Percentiles rank a stretch among this genome's conserved stretches.
Evolutionary conservation across 1,140 invertebrate species (phyloP).

Genomic region (Ostrea denselamellosa): DNA sequence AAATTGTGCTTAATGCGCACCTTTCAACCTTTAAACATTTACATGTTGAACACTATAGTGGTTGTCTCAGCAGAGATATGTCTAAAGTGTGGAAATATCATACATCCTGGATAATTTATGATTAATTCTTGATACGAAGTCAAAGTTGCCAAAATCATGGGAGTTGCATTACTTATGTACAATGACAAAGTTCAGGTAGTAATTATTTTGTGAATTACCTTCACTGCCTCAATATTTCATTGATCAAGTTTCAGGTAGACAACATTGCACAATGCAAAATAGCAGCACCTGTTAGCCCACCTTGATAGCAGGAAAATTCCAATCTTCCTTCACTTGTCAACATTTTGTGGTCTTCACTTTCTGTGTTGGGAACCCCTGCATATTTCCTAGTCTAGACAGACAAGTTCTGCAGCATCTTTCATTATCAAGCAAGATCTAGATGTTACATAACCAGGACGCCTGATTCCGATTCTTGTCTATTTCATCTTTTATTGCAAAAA

Average conservation of each 20-base stretch:
- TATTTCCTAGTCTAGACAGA: conserved; percentile 24
- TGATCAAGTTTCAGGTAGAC: too few relatives aligned
- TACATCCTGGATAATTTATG: too few relatives aligned
- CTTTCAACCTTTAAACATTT: not conserved
- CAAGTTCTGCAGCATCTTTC: not conserved
- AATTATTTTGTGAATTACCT: too few relatives aligned
- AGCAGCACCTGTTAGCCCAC: conserved; percentile 11
- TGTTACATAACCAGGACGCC: not conserved
- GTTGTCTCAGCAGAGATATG: not conserved
- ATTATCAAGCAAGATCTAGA: conserved; percentile 29
- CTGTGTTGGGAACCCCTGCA: not conserved
- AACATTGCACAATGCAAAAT: too few relatives aligned
- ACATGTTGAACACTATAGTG: not conserved
- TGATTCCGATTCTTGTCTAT: conserved; percentile 3
- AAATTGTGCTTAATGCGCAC: conserved; percentile 27
- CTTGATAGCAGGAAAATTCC: not conserved
- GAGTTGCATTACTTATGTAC: too few relatives aligned
- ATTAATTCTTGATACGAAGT: too few relatives aligned
- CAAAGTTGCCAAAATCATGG: too few relatives aligned
- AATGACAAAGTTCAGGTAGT: too few relatives aligned
- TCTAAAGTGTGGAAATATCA: too few relatives aligned
- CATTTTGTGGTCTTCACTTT: conserved; percentile 19
- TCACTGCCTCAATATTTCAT: too few relatives aligned
- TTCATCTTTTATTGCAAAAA: conserved; percentile 34
- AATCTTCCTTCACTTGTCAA: conserved; percentile 19